Base-by-base conservation (phyloP, 2,888 invertebrate species). In the Nomada hirtipes region DNA sequence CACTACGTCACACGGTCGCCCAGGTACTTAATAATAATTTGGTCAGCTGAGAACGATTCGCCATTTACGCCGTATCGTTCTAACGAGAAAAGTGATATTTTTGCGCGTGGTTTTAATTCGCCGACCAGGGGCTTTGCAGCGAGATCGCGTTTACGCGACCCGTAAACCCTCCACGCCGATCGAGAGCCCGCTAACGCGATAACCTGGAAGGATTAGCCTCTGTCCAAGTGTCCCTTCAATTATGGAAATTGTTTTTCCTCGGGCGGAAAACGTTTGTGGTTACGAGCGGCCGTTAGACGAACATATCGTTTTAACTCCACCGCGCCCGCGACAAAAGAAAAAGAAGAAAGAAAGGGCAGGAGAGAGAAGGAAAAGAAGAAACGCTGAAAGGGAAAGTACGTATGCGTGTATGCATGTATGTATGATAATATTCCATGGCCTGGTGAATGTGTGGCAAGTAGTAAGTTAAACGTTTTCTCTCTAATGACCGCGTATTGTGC, bases 211-310 rank as follows among this genome's bases (percentile, higher is more conserved):
- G 82, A 69, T 76, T 75, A 71, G 59, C 59, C 36, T n/a, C 44
- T 13, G 57, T 42, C 64, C 68, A 29, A 69, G 53, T 82, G 82
- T 82, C 76, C 73, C 77, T 73, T 77, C 82, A 70, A 83, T 83
- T 83, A 83, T 82, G 82, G 82, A 83, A 76, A 83, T 76, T 60
- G 76, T 83, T 82, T 76, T 81, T 70, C 76, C 60, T 60, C 76
- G 76, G 65, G 82, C 72, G 76, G 76, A 76, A 81, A 83, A 78
- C 67, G 53, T 57, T 60, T 29, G 77, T 23, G 73, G 80, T 77
- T 72, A 67, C 55, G 65, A 53, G 63, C 60, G 63, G 61, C 57
- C 68, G 77, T 72, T 68, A 55, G 67, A 68, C 61, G 77, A 73
- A 53, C 76, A 18, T 52, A 29, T 59, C 63, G 71, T 70, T 68